Base-by-base conservation (phyloP, 2,888 invertebrate genomes). In the Anthophora plumipes region DNA sequence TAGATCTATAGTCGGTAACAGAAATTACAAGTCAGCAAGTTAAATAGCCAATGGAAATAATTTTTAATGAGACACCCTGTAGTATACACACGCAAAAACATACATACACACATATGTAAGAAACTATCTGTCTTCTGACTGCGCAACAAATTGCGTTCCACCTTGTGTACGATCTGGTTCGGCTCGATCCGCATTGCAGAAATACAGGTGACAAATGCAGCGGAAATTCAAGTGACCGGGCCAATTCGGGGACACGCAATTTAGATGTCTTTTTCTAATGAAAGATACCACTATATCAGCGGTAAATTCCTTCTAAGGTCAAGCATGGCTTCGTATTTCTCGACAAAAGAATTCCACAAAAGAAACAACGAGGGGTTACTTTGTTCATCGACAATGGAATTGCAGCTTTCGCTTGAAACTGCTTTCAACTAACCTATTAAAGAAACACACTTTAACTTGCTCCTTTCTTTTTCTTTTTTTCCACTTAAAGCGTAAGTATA, bases 171-270 rank as follows among this genome's bases (percentile, higher is more conserved):
- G 12, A 17, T 22, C 9, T 20, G 48, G 9, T 43, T 6, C 72
- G 25, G 37, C 43, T 41, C 61, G 14, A 43, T 39, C 50, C 50
- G 50, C 63, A 50, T 66, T 77, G n/a, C 60, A 31, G 31, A n/a
- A 54, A 74, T 46, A 14, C 37, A 14, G 9, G n/a, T 37, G 54
- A 17, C 43, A 50, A 69, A 46, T 17, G 3, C 20, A 12, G 4
- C 22, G 3, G 48, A 39, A 50, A 7, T 31, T 63, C 43, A 22
- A 55, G 9, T 39, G 14, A 12, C n/a, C 9, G 14, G 31, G 25
- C 11, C 12, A 73, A 31, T 67, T 67, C 50, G 14, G 14, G 31
- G 12, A 8, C 41, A 6, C 43, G 9, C 50, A 43, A 25, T 68
- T 68, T 59, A 20, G 17, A 25, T 22, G 31, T 12, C 12, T 37